Conservation (phyloP, 2,113 vertebrate genomes). For the Carassius gibelio region DNA sequence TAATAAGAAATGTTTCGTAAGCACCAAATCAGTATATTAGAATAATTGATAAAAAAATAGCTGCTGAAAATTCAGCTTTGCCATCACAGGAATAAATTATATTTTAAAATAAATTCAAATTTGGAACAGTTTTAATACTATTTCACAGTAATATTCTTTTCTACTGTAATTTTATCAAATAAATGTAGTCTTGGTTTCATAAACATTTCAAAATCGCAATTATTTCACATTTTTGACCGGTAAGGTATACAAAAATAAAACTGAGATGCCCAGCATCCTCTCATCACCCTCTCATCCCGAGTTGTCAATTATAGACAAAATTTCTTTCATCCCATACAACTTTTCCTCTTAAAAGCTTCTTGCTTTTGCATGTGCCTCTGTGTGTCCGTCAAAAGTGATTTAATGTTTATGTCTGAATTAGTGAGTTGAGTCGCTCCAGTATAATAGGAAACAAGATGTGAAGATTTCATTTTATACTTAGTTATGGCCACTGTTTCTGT, state of each 20-base stretch:
- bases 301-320: background rate
- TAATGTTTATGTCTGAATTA: background rate
- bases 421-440: background rate
- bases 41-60: no score
- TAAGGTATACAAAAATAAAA: background rate
- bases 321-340: background rate
- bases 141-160: no score
- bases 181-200: background rate
- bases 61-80: no score
- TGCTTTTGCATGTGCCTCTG: conserved; percentile 17
- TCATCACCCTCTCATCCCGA: background rate
- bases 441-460: background rate
- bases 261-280: background rate
- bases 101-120: no score
- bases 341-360: background rate
- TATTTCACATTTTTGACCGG: no score
- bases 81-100: no score
- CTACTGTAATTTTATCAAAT: no score
- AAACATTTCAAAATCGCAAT: background rate
- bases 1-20: no score
- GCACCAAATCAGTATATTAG: background rate
- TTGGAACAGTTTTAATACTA: no score
- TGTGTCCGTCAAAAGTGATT: background rate
- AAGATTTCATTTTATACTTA: background rate
- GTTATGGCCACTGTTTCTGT: conserved; percentile 57